These are phyloP conservation scores for Bucorvus abyssinicus DNA, from an alignment of 2,797 vertebrate genomes.

Conservation along the genomic window DNA sequence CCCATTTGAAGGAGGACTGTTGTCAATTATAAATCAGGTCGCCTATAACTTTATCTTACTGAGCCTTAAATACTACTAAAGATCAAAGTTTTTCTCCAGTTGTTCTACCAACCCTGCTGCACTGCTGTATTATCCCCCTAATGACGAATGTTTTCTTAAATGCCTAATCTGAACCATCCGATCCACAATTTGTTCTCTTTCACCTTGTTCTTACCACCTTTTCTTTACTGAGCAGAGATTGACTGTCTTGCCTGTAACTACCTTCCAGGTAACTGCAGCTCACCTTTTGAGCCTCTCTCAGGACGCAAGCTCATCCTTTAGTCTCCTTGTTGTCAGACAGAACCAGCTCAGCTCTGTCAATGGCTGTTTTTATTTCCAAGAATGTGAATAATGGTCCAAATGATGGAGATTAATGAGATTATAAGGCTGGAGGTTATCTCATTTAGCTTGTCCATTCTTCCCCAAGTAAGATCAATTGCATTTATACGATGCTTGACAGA, in stretches of 20 bases:
- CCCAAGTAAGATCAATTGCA: conserved; percentile 47
- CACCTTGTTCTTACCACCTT: neutral
- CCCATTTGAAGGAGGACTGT: neutral
- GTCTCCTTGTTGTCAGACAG: neutral
- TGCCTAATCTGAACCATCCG: neutral
- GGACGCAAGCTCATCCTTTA: neutral
- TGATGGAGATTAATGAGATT: conserved; percentile 41
- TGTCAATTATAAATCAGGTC: neutral
- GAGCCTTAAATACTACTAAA: neutral
- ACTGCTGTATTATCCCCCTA: neutral
- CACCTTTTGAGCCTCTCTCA: neutral
- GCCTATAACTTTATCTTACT: neutral
- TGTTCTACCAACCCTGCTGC: neutral
- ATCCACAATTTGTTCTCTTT: neutral
- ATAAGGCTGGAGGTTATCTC: conserved; percentile 44
- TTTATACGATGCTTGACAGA: neutral
- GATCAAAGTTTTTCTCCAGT: neutral
- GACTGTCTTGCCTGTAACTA: neutral
- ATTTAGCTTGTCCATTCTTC: conserved; percentile 31
- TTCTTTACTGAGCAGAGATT: neutral
- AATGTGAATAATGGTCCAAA: conserved; percentile 12
- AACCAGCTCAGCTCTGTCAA: neutral
- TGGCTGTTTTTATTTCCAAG: neutral
- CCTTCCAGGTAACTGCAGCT: neutral
- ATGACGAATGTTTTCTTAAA: neutral